phyloP scores from a whole-genome alignment of 2,888 invertebrate species.

The Oscheius sp. region DNA sequence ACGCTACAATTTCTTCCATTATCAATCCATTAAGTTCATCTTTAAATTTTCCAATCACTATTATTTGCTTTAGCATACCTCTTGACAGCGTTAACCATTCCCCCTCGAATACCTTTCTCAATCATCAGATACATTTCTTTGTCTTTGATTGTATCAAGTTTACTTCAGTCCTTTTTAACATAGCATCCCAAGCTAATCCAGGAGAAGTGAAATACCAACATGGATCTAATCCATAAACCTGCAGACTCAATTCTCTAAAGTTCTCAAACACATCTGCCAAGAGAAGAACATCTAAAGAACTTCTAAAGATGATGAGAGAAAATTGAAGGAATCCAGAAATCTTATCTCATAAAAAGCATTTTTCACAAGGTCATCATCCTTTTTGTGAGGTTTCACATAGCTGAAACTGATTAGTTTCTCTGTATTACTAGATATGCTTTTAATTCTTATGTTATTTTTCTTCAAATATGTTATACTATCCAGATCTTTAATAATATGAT shows the following conservation, averaged over 20 bases:
- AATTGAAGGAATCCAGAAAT: background rate
- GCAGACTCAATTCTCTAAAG: no score
- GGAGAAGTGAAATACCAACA: background rate
- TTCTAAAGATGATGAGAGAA: conserved; percentile 34
- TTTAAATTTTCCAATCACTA: no score
- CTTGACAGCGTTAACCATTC: conserved; percentile 48
- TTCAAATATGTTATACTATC: conserved; percentile 32
- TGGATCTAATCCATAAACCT: background rate
- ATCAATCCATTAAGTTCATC: no score
- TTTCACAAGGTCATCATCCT: no score
- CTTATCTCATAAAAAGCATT: no score
- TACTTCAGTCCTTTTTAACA: background rate
- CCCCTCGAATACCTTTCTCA: background rate
- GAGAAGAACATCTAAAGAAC: no score
- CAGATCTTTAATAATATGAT: conserved; percentile 39
- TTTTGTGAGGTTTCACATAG: background rate
- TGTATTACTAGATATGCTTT: conserved; percentile 39
- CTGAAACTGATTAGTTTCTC: background rate
- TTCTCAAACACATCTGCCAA: no score
- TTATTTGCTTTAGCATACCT: conserved; percentile 62
- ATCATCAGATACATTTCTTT: background rate
- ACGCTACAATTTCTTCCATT: no score
- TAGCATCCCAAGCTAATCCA: no score
- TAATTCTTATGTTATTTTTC: conserved; percentile 30
- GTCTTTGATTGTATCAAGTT: background rate